Conservation (phyloP, 2,797 vertebrate genomes). For the Bradypodion ventrale region DNA sequence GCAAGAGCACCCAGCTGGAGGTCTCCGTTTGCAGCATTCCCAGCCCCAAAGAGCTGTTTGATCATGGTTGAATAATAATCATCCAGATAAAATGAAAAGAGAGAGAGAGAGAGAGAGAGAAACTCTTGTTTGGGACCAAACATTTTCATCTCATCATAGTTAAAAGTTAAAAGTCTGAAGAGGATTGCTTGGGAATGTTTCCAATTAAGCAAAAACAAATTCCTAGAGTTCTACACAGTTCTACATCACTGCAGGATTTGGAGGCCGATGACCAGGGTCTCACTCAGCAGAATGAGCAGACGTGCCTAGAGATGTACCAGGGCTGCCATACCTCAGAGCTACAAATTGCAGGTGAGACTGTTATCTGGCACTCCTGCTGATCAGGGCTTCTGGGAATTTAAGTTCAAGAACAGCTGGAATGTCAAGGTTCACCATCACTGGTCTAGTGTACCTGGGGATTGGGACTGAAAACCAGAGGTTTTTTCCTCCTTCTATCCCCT, state of each 20-base stretch:
- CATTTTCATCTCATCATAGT: conserved; percentile 1
- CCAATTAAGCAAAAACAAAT: background rate
- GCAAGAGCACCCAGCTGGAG: background rate
- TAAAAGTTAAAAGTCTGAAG: conserved; percentile 1
- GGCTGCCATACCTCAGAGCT: background rate
- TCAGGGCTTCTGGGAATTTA: background rate
- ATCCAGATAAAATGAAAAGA: background rate
- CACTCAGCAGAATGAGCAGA: background rate
- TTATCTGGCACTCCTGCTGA: background rate
- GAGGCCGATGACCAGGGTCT: background rate
- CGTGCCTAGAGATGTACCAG: background rate
- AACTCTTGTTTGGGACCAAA: background rate
- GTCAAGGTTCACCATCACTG: too few species aligned
- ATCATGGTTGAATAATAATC: background rate
- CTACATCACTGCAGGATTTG: background rate
- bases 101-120: background rate
- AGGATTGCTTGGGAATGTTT: background rate
- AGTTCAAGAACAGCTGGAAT: too few species aligned
- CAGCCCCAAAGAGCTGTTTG: background rate
- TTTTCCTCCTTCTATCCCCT: too few species aligned
- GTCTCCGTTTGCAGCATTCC: background rate
- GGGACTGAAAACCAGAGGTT: too few species aligned
- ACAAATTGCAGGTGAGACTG: too few species aligned
- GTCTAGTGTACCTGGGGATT: too few species aligned
- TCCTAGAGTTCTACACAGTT: background rate